Evolutionary conservation across 1,140 invertebrate genomes (phyloP).

Genomic region (Drosophila chauvacae): DNA sequence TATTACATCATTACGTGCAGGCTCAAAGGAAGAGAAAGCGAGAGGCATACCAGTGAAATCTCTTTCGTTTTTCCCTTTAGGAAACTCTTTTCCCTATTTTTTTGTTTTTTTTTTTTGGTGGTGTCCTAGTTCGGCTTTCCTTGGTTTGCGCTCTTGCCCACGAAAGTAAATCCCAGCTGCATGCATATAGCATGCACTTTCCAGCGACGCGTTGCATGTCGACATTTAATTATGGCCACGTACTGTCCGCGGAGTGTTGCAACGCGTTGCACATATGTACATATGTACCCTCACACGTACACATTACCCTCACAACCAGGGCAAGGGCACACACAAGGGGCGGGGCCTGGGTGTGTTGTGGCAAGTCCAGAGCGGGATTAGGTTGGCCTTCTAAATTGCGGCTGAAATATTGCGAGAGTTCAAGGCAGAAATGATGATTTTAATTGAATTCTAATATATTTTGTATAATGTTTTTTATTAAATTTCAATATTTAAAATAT

Average conservation of each 20-base stretch:
- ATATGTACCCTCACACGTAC: not conserved
- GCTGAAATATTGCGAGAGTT: not conserved
- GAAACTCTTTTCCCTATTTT: slow-evolving; percentile 2
- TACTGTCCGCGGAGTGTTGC: slow-evolving; percentile 48
- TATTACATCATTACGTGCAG: slow-evolving; percentile 84
- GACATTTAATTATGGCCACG: slow-evolving; percentile 81
- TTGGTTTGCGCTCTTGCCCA: slow-evolving; percentile 2
- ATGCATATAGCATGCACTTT: slow-evolving; percentile 45
- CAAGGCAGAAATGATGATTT: not conserved
- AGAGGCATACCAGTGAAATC: slow-evolving; percentile 30
- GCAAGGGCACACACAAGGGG: slow-evolving; percentile 11
- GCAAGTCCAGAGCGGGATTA: slow-evolving; percentile 8
- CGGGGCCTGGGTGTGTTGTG: not conserved
- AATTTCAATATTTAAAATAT: too few relatives aligned
- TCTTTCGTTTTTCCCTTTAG: slow-evolving; percentile 1
- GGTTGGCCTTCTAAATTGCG: not conserved
- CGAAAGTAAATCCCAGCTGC: slow-evolving; percentile 38
- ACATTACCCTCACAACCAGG: slow-evolving; percentile 25
- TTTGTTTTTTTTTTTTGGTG: not conserved
- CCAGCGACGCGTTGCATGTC: slow-evolving; percentile 67
- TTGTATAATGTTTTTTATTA: not conserved
- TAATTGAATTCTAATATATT: not conserved
- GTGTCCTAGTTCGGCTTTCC: slow-evolving; percentile 30
- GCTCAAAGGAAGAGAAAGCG: slow-evolving; percentile 6
- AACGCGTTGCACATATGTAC: slow-evolving; percentile 19